Evolutionary conservation across 2,113 vertebrate species (phyloP), one percentile per base, ranked within the genome.

Genomic region (Ammodramus savannarum): DNA sequence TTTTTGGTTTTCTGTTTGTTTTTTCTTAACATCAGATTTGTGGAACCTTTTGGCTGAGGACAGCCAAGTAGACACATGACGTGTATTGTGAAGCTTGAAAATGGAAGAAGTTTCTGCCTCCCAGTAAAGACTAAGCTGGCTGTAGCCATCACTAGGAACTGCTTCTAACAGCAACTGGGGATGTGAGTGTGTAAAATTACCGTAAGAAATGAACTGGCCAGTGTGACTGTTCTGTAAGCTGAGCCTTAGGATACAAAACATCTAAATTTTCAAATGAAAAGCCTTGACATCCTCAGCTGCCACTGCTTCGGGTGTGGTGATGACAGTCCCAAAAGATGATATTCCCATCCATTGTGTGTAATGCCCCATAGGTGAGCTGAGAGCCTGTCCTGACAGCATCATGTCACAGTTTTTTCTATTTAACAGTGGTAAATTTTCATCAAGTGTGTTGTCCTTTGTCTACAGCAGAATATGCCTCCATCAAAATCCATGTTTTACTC

Each of bases 291-390:
- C 38, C 46, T 58, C 51, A 22, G 22, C 48, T 57, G 79, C 14
- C 43, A 51, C 7, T 7, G 21, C 5, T 3, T n/a, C 11, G 4
- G 12, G 16, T 31, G 27, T 1, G 1, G 6, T 15, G 48, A 22
- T 13, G 39, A 54, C 23, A 58, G 38, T 21, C 39, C 62, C 67
- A 41, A 34, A 48, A 23, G 18, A 32, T 1, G 5, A 10, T 22
- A 16, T 22, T 44, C 36, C 34, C 25, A 16, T 9, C 10, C 1
- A 0, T 5, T 21, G 57, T 49, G 29, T 5, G 3, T 11, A 48
- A 32, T 7, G 16, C 6, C 14, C 19, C 59, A 52, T 13, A 58
- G 51, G 12, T 3, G 3, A 39, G n/a, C 44, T 59, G 22, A 32
- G 19, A 49, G 19, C 14, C 62, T 54, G 39, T 54, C 16, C 62